Evolutionary conservation across 2,113 vertebrate genomes (phyloP).

Genomic region (Maccullochella peelii): DNA sequence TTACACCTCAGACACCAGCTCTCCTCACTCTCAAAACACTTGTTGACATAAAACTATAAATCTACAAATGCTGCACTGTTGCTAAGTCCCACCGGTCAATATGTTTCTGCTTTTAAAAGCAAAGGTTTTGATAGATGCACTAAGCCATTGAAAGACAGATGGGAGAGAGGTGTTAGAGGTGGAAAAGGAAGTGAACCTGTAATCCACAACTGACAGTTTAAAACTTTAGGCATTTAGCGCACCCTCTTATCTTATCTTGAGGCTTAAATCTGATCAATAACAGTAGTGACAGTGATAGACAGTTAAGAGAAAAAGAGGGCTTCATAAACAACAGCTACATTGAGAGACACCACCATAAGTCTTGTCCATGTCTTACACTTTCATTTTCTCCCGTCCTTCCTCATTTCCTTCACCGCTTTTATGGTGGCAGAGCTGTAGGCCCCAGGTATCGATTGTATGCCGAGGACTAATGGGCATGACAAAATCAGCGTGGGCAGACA

Average conservation of each 20-base stretch:
- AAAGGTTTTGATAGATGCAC: conserved; percentile 16
- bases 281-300: conserved; percentile 12
- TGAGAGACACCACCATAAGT: conserved; percentile 8
- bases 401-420: conserved; percentile 49
- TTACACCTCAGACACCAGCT: conserved; percentile 59
- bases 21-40: conserved; percentile 45
- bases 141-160: conserved; percentile 9
- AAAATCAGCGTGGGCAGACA: conserved; percentile 48
- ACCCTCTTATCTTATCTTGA: conserved; percentile 7
- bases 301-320: conserved; percentile 23
- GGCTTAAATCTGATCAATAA: conserved; percentile 33
- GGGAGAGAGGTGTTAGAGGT: background rate
- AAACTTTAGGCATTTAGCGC: conserved; percentile 27
- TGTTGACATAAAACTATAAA: conserved; percentile 63
- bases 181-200: background rate
- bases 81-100: conserved; percentile 22
- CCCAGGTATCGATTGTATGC: conserved; percentile 59
- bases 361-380: conserved; percentile 16
- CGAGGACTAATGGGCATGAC: conserved; percentile 64
- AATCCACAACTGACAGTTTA: conserved; percentile 11
- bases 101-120: conserved; percentile 31
- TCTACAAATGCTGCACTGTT: conserved; percentile 44
- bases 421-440: conserved; percentile 37
- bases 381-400: conserved; percentile 34
- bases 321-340: conserved; percentile 43